Evolutionary conservation across 2,797 vertebrate genomes (phyloP).

Genomic region (Manis pentadactyla): DNA sequence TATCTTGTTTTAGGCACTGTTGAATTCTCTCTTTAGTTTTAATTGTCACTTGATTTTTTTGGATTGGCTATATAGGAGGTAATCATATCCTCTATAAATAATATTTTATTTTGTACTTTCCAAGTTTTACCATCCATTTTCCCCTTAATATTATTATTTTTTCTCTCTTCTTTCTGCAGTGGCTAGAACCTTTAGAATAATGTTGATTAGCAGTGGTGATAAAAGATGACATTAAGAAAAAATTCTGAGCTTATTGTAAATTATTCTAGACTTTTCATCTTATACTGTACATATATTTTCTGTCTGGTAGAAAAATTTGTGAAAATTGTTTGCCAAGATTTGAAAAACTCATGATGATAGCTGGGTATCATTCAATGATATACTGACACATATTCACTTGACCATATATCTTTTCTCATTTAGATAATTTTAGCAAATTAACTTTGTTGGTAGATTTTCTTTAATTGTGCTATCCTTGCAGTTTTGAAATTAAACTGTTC

Average conservation of each 20-base stretch:
- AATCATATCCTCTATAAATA: not conserved
- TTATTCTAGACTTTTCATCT: not conserved
- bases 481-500: conserved; percentile 27
- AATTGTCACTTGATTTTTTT: not conserved
- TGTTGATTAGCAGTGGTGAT: not conserved
- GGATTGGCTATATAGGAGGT: not conserved
- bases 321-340: not conserved
- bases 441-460: conserved; percentile 47
- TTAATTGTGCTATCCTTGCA: not conserved
- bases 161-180: not conserved
- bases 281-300: not conserved
- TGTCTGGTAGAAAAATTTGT: not conserved
- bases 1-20: not conserved
- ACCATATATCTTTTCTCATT: not conserved
- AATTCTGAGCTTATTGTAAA: conserved; percentile 1
- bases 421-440: conserved; percentile 27
- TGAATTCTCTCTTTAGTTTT: not conserved
- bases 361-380: not conserved
- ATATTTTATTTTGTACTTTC: not conserved
- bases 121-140: not conserved
- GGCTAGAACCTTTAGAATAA: not conserved
- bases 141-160: not conserved
- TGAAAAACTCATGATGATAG: not conserved
- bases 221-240: not conserved
- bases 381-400: not conserved